These are phyloP conservation scores for Carapus acus DNA, from an alignment of 2,797 vertebrate genomes.

Conservation along the genomic window DNA sequence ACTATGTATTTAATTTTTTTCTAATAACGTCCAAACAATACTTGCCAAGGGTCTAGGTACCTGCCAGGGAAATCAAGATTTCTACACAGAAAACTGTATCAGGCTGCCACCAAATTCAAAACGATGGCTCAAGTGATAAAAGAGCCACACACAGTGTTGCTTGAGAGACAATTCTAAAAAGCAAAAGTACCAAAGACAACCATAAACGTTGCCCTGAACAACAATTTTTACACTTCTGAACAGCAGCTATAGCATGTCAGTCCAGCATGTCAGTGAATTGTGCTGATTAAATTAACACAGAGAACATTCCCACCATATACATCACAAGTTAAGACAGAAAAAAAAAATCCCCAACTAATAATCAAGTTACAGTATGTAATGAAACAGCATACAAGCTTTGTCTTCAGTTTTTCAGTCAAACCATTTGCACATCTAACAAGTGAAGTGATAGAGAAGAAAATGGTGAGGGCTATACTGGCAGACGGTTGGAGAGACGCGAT, in stretches of 20 bases:
- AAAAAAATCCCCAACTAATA: slow-evolving; percentile 53
- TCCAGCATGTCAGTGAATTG: slow-evolving; percentile 99
- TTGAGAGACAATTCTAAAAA: slow-evolving; percentile 82
- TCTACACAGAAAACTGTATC: slow-evolving; percentile 83
- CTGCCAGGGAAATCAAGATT: slow-evolving; percentile 79
- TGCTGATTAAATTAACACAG: slow-evolving; percentile 99
- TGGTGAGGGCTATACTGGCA: slow-evolving; percentile 75
- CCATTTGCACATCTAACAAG: slow-evolving; percentile 83
- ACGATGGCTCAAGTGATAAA: slow-evolving; percentile 69
- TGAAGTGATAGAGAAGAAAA: slow-evolving; percentile 71
- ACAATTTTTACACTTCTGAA: slow-evolving; percentile 90
- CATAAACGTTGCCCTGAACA: slow-evolving; percentile 80
- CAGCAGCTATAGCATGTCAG: slow-evolving; percentile 98
- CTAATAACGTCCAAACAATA: slow-evolving; percentile 93
- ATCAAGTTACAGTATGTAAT: slow-evolving; percentile 91
- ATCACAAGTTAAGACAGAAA: slow-evolving; percentile 86
- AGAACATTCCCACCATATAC: slow-evolving; percentile 98
- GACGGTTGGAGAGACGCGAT: slow-evolving; percentile 71
- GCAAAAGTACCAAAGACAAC: slow-evolving; percentile 89
- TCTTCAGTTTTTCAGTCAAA: slow-evolving; percentile 79
- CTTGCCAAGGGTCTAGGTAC: slow-evolving; percentile 89
- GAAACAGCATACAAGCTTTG: slow-evolving; percentile 86
- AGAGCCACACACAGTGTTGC: slow-evolving; percentile 86
- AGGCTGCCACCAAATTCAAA: slow-evolving; percentile 81
- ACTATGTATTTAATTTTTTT: slow-evolving; percentile 86